phyloP scores from a whole-genome alignment of 37 sponge, comb jelly and placozoan genomes.

The Spongilla lacustris region DNA sequence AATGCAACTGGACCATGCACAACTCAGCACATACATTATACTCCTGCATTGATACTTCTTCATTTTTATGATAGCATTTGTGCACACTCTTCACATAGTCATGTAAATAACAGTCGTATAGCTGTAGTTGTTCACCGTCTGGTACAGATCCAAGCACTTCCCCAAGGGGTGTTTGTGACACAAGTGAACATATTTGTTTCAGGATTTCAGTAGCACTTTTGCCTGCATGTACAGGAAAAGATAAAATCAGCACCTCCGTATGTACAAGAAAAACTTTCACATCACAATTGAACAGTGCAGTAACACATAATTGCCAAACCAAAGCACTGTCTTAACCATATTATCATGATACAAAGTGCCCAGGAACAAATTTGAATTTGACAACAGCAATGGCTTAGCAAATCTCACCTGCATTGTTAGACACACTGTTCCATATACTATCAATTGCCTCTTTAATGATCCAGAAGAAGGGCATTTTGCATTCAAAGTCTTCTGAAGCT shows the following conservation, averaged over 20 bases:
- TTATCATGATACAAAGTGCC: no score
- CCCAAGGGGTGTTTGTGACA: slow-evolving; percentile 36
- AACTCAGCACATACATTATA: slow-evolving; percentile 31
- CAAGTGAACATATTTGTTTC: slow-evolving; percentile 31
- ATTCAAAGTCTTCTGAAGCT: slow-evolving; percentile 31
- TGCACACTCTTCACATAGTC: slow-evolving; percentile 67
- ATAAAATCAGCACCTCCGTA: neutral
- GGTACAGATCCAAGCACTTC: slow-evolving; percentile 21
- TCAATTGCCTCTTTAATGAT: slow-evolving; percentile 68
- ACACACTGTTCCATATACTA: slow-evolving; percentile 44
- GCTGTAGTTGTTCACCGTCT: slow-evolving; percentile 18
- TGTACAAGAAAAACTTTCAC: neutral
- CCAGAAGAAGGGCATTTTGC: slow-evolving; percentile 90
- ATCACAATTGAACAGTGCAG: neutral
- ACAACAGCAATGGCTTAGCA: neutral
- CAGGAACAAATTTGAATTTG: no score
- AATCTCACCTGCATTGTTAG: neutral
- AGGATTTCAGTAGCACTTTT: neutral
- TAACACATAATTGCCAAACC: no score
- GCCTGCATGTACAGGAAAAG: neutral
- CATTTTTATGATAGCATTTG: slow-evolving; percentile 24
- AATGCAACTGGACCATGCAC: neutral
- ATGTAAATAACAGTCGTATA: slow-evolving; percentile 47
- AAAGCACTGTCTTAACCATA: no score
- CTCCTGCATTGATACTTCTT: slow-evolving; percentile 21